Evolutionary conservation across 2,888 invertebrate species (phyloP).

Genomic region (Dryomyza anilis): DNA sequence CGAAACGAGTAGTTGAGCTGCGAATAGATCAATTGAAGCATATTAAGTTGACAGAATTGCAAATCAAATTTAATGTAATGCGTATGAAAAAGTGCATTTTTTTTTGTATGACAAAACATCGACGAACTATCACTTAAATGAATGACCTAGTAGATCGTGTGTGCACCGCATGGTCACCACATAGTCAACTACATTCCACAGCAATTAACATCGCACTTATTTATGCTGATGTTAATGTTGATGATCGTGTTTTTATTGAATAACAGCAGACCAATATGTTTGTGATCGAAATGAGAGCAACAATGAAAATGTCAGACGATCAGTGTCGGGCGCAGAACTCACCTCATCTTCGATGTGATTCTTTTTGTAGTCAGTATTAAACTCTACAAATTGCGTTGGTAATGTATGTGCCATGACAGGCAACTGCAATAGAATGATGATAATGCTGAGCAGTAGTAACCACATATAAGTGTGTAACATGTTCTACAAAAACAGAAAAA

Average conservation of each 20-base stretch:
- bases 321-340: no score
- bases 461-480: constrained; percentile 15
- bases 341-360: constrained; percentile 53
- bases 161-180: no score
- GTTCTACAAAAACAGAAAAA: constrained; percentile 23
- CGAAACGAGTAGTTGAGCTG: constrained; percentile 53
- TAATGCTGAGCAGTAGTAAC: neutral
- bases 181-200: no score
- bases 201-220: no score
- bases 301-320: no score
- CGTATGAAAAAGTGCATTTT: neutral
- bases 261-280: no score
- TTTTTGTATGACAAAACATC: no score
- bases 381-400: constrained; percentile 47
- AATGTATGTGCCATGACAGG: neutral
- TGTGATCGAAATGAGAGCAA: no score
- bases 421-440: neutral
- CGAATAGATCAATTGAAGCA: constrained; percentile 3
- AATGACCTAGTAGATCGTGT: no score
- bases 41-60: no score
- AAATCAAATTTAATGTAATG: no score
- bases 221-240: neutral
- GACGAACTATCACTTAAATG: no score
- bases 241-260: neutral
- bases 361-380: constrained; percentile 51